Evolutionary conservation across 2,888 invertebrate genomes (phyloP), one percentile per base, ranked within the genome.

Genomic region (Venustoraphidia nigricollis): DNA sequence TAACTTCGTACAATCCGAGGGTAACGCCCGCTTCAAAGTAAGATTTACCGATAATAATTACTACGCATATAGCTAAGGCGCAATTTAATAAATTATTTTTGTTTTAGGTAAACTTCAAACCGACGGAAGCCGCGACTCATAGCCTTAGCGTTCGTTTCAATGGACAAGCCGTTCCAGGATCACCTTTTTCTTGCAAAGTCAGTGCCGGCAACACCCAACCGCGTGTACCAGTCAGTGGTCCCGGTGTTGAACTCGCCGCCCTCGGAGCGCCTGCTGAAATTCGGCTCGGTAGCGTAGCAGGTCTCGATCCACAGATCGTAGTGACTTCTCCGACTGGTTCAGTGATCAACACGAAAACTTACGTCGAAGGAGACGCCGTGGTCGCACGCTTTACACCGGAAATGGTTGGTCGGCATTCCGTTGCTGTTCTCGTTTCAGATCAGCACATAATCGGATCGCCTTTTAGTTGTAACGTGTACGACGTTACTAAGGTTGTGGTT

Each of bases 1-100:
- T 9, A 97, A 97, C 70, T 96, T 93, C 65, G 96, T 97, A 1
- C 92, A 94, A 62, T 90, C 93, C 41, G 95, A 96, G 71, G 95
- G 95, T 39, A 95, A 95, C 65, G 96, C 95, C 0, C 82, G 91
- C 58, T 97, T 97, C 62, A 83, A 83, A 67, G 82, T 83, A 27
- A 27, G 27, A 27, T 27, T 27, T 27, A 27, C 27, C 6, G 58
- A 52, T 6, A 45, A 8, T 27, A 41, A 37, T 14, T 35, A 11
- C 27, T 9, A 5, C n/a, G n/a, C 13, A 45, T 10, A 10, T 6
- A 27, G 5, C 10, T 46, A 2, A n/a, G 38, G 14, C n/a, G 27
- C 34, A 10, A 11, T 27, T 14, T 9, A 11, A 36, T 34, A 14
- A 17, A 10, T 45, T 43, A 36, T n/a, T 43, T 43, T 27, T 38